Evolutionary conservation across 1,140 invertebrate genomes (phyloP), one percentile per base, ranked within the genome.

Genomic region (Leptinotarsa texana): DNA sequence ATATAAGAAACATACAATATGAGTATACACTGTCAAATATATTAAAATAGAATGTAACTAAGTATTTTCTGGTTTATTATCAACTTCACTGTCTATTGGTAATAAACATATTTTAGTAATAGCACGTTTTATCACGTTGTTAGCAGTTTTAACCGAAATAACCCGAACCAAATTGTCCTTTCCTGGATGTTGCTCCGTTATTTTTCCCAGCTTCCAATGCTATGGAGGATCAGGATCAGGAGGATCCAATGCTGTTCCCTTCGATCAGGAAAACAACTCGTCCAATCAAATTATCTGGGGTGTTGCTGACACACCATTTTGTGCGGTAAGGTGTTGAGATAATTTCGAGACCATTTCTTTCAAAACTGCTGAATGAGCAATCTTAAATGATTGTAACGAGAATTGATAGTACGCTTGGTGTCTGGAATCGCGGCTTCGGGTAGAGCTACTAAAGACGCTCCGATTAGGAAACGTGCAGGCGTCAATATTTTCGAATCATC

Each of bases 261-360:
- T 42, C 8, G 8, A 42, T 42, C 6, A 11, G 33, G 33, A 42
- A 73, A 42, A 42, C 77, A 57, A 42, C 48, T 24, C 3, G 13
- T 13, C 82, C 84, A 75, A 83, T 80, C 1, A 86, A 49, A 13
- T 75, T 75, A 1, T 79, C 82, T 1, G 82, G 8, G 8, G 33
- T 42, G 8, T 81, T 65, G 83, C 49, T 3, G 83, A 80, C 17
- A 78, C 66, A 1, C 80, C 80, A 75, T 86, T 83, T 4, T 18
- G 33, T 42, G 8, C 83, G 83, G 78, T n/a, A 80, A 63, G 21
- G 75, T 22, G 15, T 51, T 57, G 18, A 83, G n/a, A 49, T 78
- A 81, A 21, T 82, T 79, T n/a, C 18, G 15, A n/a, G 65, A 24
- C 81, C 80, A 72, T 69, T 74, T 67, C 6, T 24, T 67, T 27